These are phyloP conservation scores for Dendrolimus pini DNA, from an alignment of 2,888 invertebrate species.

Conservation along the genomic window DNA sequence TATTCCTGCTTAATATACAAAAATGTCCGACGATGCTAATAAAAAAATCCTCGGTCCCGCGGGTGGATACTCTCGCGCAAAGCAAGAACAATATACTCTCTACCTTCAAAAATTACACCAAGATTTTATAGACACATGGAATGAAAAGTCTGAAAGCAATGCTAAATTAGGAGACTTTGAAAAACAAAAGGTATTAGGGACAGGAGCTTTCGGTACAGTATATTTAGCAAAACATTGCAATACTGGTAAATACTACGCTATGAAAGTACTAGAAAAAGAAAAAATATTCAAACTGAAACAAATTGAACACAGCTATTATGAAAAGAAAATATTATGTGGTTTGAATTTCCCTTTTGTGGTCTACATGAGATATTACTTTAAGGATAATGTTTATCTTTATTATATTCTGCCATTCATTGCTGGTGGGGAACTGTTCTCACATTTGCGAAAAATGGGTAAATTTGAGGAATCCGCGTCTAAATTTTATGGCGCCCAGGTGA, in stretches of 20 bases:
- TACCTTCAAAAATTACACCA: slow-evolving; percentile 50
- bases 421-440: slow-evolving; percentile 92
- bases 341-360: slow-evolving; percentile 93
- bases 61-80: slow-evolving; percentile 41
- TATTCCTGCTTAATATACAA: not conserved
- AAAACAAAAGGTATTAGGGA: slow-evolving; percentile 84
- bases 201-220: slow-evolving; percentile 94
- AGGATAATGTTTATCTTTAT: slow-evolving; percentile 90
- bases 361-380: slow-evolving; percentile 88
- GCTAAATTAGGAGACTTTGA: slow-evolving; percentile 80
- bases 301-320: slow-evolving; percentile 91
- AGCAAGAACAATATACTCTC: slow-evolving; percentile 50
- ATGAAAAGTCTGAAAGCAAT: slow-evolving; percentile 34
- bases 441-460: slow-evolving; percentile 79
- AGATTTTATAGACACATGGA: slow-evolving; percentile 61
- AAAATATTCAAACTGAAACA: slow-evolving; percentile 92
- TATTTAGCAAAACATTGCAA: slow-evolving; percentile 79
- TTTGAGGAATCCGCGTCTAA: slow-evolving; percentile 87
- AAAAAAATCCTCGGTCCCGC: slow-evolving; percentile 16
- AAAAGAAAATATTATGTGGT: slow-evolving; percentile 91
- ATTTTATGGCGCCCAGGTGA: slow-evolving; percentile 94
- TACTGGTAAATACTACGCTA: slow-evolving; percentile 82
- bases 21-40: slow-evolving; percentile 33
- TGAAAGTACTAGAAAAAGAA: slow-evolving; percentile 92
- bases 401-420: slow-evolving; percentile 87